Conservation (phyloP, 2,113 vertebrate species). For the Dasyornis broadbenti region DNA sequence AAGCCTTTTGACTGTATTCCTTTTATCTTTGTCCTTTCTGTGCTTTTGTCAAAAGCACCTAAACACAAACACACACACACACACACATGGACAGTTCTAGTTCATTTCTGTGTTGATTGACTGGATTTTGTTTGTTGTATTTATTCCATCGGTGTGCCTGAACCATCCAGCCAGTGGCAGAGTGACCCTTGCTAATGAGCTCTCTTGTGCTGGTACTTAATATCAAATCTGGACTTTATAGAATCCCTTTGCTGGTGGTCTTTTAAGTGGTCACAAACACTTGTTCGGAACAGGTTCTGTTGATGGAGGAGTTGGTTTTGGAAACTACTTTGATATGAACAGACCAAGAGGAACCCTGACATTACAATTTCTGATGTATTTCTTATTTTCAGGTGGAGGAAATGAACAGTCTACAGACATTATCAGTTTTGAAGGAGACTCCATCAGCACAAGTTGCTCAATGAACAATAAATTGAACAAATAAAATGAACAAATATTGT, state of each 20-base stretch:
- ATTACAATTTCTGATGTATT: neutral
- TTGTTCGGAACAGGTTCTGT: neutral
- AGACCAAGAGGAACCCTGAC: neutral
- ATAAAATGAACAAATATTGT: neutral
- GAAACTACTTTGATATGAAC: neutral
- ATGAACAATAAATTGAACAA: too few species aligned
- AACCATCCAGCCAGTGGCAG: neutral
- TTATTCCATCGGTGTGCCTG: too few species aligned
- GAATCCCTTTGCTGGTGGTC: neutral
- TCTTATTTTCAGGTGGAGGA: slow-evolving; percentile 4
- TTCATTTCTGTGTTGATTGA: neutral
- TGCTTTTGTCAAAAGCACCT: neutral
- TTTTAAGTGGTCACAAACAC: neutral
- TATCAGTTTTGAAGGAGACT: slow-evolving; percentile 6
- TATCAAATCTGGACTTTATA: neutral
- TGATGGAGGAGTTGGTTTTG: neutral
- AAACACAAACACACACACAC: neutral
- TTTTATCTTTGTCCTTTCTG: neutral
- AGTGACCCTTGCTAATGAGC: neutral
- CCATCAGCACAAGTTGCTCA: neutral
- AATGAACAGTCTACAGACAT: neutral
- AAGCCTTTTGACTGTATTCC: neutral
- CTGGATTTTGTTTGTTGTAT: neutral
- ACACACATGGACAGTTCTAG: neutral
- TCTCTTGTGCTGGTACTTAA: neutral